A percentile compares a stretch with the other conserved stretches of the same genome.
phyloP scores from a whole-genome alignment of 2,113 vertebrate species.

The Struthio camelus region DNA sequence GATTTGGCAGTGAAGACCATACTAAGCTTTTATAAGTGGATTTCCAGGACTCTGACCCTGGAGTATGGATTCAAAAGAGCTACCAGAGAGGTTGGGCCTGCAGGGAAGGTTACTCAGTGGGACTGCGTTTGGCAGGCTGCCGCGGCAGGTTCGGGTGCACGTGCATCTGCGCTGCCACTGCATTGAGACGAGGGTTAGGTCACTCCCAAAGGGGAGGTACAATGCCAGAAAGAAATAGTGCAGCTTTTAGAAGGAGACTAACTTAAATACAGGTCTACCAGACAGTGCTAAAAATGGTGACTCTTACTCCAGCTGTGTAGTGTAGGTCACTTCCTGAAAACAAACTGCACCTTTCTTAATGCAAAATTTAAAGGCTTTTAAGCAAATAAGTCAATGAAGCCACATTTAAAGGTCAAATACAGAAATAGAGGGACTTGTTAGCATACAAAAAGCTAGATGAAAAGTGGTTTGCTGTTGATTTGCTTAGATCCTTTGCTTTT shows the following conservation, averaged over 20 bases:
- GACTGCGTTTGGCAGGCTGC: background rate
- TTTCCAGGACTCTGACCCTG: conserved; percentile 4
- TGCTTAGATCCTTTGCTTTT: conserved; percentile 25
- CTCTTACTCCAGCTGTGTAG: background rate
- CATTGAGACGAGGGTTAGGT: background rate
- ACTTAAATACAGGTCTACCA: background rate
- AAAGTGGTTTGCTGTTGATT: conserved; percentile 5
- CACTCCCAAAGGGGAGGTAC: background rate
- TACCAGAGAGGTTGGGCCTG: background rate
- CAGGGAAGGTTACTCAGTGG: background rate
- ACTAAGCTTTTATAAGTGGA: background rate
- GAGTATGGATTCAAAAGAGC: conserved; percentile 10
- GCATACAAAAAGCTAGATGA: conserved; percentile 4
- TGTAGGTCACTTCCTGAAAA: background rate
- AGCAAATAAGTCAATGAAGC: background rate
- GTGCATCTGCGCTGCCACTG: background rate
- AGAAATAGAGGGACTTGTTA: conserved; percentile 20
- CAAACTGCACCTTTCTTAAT: background rate
- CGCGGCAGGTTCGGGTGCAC: background rate
- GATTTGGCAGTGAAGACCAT: background rate
- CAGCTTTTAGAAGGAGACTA: background rate
- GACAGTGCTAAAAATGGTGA: background rate
- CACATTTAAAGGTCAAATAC: conserved; percentile 6
- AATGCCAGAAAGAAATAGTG: background rate
- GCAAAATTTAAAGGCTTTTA: background rate